Percentiles rank a stretch among this genome's conserved stretches.
Conservation (phyloP, 1,140 invertebrate species). For the Brachionus rubens region DNA sequence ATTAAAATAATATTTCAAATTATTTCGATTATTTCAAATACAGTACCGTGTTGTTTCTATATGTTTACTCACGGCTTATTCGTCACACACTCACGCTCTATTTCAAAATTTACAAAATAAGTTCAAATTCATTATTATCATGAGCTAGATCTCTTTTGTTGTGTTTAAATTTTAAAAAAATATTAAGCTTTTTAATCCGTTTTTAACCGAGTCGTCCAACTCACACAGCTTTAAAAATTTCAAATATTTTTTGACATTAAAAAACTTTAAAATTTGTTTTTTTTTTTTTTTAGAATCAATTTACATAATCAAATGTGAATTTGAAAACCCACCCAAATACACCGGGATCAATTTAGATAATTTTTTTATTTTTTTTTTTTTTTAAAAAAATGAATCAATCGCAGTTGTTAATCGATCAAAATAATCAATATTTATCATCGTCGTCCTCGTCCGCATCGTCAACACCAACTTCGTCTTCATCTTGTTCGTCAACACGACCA, state of each 20-base stretch:
- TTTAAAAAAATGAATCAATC: conserved; percentile 11
- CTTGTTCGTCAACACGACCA: neutral
- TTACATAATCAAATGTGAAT: no score
- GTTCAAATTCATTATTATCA: conserved; percentile 40
- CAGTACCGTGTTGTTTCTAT: neutral
- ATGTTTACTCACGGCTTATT: neutral
- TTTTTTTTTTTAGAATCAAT: no score
- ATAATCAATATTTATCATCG: neutral
- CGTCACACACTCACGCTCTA: neutral
- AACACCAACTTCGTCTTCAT: neutral
- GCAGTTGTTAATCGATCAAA: neutral
- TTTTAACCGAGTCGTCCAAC: neutral
- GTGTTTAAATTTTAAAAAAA: neutral
- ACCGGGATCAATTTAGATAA: no score
- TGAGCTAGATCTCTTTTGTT: conserved; percentile 37
- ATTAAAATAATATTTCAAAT: conserved; percentile 32
- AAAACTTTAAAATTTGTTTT: no score
- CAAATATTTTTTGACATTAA: no score
- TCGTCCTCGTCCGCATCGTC: neutral
- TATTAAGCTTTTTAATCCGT: neutral
- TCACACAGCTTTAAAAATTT: no score
- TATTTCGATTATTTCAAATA: neutral
- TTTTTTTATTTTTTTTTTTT: no score
- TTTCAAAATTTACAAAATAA: neutral
- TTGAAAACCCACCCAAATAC: no score